A percentile compares a stretch with the other conserved stretches of the same genome.
These are phyloP conservation scores for Hyperopisus bebe DNA, from an alignment of 2,113 vertebrate species.

Conservation along the genomic window DNA sequence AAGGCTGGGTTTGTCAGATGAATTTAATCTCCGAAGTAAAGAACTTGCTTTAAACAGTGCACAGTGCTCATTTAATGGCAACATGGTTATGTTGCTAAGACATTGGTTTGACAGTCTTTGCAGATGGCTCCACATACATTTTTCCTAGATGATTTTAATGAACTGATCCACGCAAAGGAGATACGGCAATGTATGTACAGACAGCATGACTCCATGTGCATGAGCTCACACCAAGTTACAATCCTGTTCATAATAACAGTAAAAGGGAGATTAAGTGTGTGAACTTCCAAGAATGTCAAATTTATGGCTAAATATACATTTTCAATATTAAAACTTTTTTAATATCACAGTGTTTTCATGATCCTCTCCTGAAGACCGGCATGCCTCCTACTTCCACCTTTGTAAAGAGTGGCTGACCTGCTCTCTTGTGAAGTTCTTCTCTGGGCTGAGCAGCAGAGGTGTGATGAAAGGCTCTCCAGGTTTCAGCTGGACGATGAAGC, in stretches of 20 bases:
- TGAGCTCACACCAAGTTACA: not conserved
- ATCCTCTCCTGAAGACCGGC: not conserved
- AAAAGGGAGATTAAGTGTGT: not conserved
- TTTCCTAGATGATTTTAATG: not conserved
- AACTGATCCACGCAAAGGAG: not conserved
- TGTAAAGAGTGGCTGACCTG: conserved; percentile 54
- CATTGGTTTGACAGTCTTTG: not conserved
- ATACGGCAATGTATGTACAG: not conserved
- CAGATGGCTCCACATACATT: not conserved
- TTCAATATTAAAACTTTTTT: not conserved
- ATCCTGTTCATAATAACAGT: not conserved
- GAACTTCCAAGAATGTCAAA: not conserved
- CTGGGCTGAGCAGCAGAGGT: conserved; percentile 63
- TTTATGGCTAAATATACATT: not conserved
- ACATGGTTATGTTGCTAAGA: not conserved
- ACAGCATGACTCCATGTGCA: not conserved
- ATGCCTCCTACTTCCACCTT: not conserved
- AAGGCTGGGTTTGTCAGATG: not conserved
- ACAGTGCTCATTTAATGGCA: not conserved
- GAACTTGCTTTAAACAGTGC: not conserved
- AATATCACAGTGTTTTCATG: not conserved
- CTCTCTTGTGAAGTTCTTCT: conserved; percentile 72
- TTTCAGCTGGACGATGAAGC: conserved; percentile 74
- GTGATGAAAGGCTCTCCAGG: conserved; percentile 84
- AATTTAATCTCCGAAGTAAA: not conserved